phyloP scores from a whole-genome alignment of 2,113 vertebrate species.

The Cairina moschata region DNA sequence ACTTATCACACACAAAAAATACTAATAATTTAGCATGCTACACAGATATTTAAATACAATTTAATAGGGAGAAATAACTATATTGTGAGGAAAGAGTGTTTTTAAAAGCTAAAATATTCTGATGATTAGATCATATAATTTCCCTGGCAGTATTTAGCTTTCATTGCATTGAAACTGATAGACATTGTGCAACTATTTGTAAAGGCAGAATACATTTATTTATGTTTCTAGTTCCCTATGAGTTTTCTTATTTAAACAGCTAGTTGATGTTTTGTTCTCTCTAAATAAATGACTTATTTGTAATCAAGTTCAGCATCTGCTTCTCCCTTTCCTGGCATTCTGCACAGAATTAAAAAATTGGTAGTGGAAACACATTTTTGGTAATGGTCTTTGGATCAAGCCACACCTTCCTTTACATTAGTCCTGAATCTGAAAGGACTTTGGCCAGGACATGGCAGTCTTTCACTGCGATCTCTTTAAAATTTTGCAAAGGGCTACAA shows the following conservation, averaged over 20 bases:
- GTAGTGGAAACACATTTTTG: background rate
- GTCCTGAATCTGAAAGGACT: background rate
- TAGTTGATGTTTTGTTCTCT: background rate
- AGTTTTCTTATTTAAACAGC: background rate
- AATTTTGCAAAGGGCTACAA: background rate
- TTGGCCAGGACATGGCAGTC: background rate
- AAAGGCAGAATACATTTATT: background rate
- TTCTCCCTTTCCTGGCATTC: background rate
- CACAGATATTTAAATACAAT: background rate
- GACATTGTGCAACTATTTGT: background rate
- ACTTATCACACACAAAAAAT: background rate
- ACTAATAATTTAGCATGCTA: background rate
- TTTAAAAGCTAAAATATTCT: background rate
- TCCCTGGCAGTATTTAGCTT: background rate
- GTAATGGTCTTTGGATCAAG: background rate
- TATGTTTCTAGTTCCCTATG: background rate
- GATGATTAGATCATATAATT: background rate
- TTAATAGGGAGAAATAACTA: too few relatives aligned
- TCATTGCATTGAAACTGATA: background rate
- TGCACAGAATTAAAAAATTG: background rate
- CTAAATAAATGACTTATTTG: background rate
- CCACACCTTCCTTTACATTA: background rate
- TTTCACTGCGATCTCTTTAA: background rate
- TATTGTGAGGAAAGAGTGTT: background rate
- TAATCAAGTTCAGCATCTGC: background rate